phyloP scores from a whole-genome alignment of 2,113 vertebrate genomes.

The Cromileptes altivelis region DNA sequence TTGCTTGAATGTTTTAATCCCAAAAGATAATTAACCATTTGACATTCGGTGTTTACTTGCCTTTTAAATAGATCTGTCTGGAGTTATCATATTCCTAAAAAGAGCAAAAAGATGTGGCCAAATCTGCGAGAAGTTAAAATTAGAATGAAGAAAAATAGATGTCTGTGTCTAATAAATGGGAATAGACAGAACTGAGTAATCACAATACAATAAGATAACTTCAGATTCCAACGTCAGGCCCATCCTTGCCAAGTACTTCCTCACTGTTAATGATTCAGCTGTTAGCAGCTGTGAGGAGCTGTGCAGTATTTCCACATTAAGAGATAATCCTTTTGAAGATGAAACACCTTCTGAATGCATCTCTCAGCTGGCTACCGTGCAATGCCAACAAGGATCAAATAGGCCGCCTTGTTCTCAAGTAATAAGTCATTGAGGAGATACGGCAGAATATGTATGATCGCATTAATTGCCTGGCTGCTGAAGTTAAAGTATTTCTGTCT shows the following conservation, averaged over 20 bases:
- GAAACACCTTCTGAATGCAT: slow-evolving; percentile 59
- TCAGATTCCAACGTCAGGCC: slow-evolving; percentile 13
- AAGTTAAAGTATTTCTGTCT: slow-evolving; percentile 52
- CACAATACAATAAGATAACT: slow-evolving; percentile 10
- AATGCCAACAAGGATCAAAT: slow-evolving; percentile 69
- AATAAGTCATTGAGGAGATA: slow-evolving; percentile 57
- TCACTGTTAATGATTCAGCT: slow-evolving; percentile 55
- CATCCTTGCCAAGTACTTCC: slow-evolving; percentile 11
- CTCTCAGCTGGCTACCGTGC: slow-evolving; percentile 44
- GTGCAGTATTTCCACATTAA: slow-evolving; percentile 52
- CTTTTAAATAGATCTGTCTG: neutral
- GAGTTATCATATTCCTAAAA: neutral
- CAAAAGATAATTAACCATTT: neutral
- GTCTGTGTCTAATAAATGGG: slow-evolving; percentile 1
- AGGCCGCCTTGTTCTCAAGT: slow-evolving; percentile 51
- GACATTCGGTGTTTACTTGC: neutral
- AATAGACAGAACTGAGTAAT: slow-evolving; percentile 4
- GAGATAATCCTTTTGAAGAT: slow-evolving; percentile 65
- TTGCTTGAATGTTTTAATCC: neutral
- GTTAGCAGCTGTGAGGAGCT: slow-evolving; percentile 34
- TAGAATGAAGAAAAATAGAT: neutral
- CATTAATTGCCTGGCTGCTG: slow-evolving; percentile 64
- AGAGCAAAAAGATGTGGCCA: neutral
- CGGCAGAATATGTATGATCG: slow-evolving; percentile 53
- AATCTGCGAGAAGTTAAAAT: neutral